Percentiles rank a stretch among this genome's conserved stretches.
Conservation (phyloP, 2,888 invertebrate genomes). For the Oscheius sp. region DNA sequence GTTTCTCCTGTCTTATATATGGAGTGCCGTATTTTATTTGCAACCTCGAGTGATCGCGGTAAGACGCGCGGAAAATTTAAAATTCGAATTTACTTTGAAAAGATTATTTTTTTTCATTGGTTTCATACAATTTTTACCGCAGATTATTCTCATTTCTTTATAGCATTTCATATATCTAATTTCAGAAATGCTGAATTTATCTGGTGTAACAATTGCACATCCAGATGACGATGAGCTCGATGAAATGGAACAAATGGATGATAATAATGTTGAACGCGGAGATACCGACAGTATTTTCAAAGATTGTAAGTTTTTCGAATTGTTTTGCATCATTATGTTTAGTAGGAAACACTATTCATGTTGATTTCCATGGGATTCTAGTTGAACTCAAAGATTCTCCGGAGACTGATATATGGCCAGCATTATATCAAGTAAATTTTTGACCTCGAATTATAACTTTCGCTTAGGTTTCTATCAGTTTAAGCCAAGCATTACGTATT, state of each 20-base stretch:
- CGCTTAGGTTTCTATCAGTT: neutral
- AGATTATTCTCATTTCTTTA: too few species aligned
- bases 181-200: neutral
- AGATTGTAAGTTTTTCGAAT: slow-evolving; percentile 5
- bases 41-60: neutral
- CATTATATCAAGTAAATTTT: slow-evolving; percentile 11
- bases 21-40: neutral
- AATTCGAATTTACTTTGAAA: neutral
- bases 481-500: slow-evolving; percentile 21
- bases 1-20: neutral
- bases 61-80: neutral
- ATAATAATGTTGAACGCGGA: slow-evolving; percentile 24
- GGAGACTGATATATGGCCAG: slow-evolving; percentile 9
- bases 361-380: slow-evolving; percentile 18
- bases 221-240: neutral
- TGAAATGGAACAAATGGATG: neutral
- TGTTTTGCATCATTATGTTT: neutral
- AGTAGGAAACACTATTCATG: slow-evolving; percentile 14
- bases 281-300: slow-evolving; percentile 28
- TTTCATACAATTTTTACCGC: too few species aligned
- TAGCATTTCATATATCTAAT: too few species aligned
- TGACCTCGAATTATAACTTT: neutral
- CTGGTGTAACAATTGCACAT: neutral
- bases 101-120: too few species aligned
- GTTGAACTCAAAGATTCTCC: slow-evolving; percentile 7